Evolutionary conservation across 2,113 vertebrate species (phyloP).

Genomic region (Trachemys scripta): DNA sequence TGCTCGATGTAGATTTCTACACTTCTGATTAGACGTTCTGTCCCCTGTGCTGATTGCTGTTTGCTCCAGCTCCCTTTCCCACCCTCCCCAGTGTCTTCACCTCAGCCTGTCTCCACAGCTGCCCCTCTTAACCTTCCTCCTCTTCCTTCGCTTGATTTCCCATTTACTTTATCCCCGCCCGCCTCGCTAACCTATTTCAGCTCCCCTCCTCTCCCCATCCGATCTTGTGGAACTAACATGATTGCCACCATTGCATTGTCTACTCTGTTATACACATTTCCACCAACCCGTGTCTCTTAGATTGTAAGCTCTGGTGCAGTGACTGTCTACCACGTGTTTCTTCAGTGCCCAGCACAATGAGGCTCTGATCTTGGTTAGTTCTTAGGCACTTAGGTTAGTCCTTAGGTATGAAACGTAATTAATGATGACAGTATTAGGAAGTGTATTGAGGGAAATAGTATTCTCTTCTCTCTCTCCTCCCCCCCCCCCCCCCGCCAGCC

Average conservation of each 20-base stretch:
- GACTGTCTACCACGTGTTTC: not conserved
- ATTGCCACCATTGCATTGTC: accelerated
- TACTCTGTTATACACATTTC: too few relatives aligned
- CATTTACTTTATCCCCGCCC: not conserved
- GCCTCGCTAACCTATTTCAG: not conserved
- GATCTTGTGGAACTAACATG: accelerated
- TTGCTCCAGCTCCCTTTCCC: not conserved
- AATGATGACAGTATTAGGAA: accelerated
- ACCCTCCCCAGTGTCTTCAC: not conserved
- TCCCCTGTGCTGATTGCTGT: not conserved
- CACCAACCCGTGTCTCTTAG: too few relatives aligned
- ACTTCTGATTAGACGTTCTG: not conserved
- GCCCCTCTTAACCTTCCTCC: not conserved
- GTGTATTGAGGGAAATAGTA: accelerated
- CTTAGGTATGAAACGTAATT: accelerated
- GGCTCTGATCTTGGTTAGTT: not conserved
- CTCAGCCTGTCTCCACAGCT: not conserved
- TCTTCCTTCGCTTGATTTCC: not conserved
- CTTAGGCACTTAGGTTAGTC: not conserved
- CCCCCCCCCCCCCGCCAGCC: accelerated
- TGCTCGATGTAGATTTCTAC: not conserved
- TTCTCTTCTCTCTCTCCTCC: not conserved
- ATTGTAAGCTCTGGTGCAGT: too few relatives aligned
- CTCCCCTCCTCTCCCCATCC: too few relatives aligned
- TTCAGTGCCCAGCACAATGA: not conserved